Conservation (phyloP, 2,113 vertebrate species). For the Pantherophis guttatus region DNA sequence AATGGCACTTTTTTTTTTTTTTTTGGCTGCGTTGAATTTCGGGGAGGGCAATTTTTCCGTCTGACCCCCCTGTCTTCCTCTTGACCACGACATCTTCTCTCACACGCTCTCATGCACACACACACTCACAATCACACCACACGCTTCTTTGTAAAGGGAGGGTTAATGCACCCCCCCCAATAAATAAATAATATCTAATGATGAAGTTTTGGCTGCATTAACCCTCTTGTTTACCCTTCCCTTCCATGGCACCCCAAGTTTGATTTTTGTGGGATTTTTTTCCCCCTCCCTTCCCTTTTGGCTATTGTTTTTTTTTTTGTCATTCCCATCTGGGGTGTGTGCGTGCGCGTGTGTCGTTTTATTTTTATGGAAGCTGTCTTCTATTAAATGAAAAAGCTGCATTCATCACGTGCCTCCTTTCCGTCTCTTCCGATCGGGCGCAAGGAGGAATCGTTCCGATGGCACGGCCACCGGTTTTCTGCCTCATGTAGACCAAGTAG, state of each 20-base stretch:
- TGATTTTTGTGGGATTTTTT: not conserved
- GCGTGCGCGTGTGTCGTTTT: constrained; percentile 2
- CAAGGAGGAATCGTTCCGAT: not conserved
- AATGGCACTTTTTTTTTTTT: not conserved
- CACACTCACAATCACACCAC: not conserved
- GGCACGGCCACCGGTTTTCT: not conserved
- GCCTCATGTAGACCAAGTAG: not conserved
- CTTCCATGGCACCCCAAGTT: not conserved
- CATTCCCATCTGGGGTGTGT: constrained; percentile 13
- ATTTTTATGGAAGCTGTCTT: constrained; percentile 63
- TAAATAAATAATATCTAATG: not conserved
- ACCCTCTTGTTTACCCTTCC: not conserved
- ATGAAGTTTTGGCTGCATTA: not conserved
- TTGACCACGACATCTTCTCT: not conserved
- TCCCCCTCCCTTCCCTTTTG: not conserved
- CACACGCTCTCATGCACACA: not conserved
- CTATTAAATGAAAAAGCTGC: constrained; percentile 65
- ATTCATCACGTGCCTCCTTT: constrained; percentile 24
- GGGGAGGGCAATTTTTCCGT: not conserved
- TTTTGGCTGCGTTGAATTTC: not conserved
- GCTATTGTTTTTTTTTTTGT: constrained; percentile 5
- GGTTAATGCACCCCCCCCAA: not conserved
- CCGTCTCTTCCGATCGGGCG: not conserved
- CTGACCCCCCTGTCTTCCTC: not conserved
- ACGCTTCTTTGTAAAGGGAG: not conserved